A percentile compares a stretch with the other conserved stretches of the same genome.
These are phyloP conservation scores for Gulo gulo DNA, from an alignment of 2,113 vertebrate genomes.

Conservation along the genomic window DNA sequence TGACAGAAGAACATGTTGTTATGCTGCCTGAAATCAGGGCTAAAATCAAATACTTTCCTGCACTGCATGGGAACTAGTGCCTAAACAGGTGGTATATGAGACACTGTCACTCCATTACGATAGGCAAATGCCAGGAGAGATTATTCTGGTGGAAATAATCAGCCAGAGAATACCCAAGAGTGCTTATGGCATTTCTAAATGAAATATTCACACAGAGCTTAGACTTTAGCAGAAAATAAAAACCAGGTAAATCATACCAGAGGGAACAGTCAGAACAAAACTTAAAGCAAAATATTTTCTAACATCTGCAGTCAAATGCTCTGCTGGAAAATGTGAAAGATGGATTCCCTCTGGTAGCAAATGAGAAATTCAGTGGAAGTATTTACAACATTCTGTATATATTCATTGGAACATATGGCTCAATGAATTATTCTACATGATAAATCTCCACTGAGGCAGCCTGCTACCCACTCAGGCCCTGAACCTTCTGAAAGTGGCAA, in stretches of 20 bases:
- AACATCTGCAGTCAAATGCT: constrained; percentile 70
- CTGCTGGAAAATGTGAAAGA: constrained; percentile 68
- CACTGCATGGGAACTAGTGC: not conserved
- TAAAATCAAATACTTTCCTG: not conserved
- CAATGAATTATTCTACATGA: constrained; percentile 77
- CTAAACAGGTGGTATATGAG: constrained; percentile 15
- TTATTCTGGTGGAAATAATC: constrained; percentile 42
- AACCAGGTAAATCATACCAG: constrained; percentile 61
- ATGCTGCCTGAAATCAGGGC: not conserved
- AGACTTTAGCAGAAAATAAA: constrained; percentile 58
- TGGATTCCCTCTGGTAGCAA: constrained; percentile 68
- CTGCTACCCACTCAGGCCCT: constrained; percentile 69
- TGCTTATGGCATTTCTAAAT: constrained; percentile 42
- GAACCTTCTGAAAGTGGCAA: constrained; percentile 66
- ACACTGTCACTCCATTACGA: not conserved
- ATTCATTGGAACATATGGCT: constrained; percentile 73
- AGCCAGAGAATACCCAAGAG: constrained; percentile 33
- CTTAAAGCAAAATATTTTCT: constrained; percentile 70
- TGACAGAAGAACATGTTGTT: not conserved
- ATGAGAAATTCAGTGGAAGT: constrained; percentile 67
- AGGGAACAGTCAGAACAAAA: constrained; percentile 65
- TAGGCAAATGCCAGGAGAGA: constrained; percentile 55
- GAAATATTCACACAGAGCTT: constrained; percentile 54
- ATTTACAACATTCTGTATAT: constrained; percentile 71
- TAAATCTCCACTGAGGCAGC: constrained; percentile 71